Evolutionary conservation across 30 jellyfish, hydroid and myxozoan genomes (phyloP).

Genomic region (Pseudorhiza aurosa): DNA sequence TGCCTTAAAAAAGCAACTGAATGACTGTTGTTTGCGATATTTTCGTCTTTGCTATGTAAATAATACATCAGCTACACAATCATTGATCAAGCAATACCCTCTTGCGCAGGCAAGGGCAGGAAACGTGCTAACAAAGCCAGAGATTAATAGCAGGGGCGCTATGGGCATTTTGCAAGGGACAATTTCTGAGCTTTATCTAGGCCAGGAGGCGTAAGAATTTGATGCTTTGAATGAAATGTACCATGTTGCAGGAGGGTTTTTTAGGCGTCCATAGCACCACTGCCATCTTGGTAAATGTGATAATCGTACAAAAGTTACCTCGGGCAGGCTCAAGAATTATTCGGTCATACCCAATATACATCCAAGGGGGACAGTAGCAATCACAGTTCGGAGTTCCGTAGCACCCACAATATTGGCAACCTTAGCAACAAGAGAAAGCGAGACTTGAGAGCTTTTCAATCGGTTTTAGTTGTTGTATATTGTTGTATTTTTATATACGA

Average conservation of each 20-base stretch:
- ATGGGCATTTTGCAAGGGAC: neutral
- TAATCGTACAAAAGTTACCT: slow-evolving; percentile 65
- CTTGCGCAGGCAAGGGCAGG: neutral
- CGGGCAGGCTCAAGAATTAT: slow-evolving; percentile 79
- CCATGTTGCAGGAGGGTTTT: too few species aligned
- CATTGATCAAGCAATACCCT: too few species aligned
- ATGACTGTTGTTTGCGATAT: too few species aligned
- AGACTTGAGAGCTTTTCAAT: too few species aligned
- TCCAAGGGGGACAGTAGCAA: slow-evolving; percentile 96
- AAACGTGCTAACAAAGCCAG: neutral
- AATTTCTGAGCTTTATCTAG: neutral
- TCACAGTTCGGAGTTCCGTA: slow-evolving; percentile 75
- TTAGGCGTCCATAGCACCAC: neutral
- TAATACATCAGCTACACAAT: too few species aligned
- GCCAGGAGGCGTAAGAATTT: neutral
- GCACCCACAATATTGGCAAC: slow-evolving; percentile 79
- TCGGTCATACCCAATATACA: slow-evolving; percentile 83
- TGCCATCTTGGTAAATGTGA: neutral
- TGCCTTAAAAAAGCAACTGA: too few species aligned
- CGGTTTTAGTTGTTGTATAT: too few species aligned
- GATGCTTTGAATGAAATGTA: too few species aligned
- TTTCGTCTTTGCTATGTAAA: too few species aligned
- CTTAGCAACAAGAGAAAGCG: slow-evolving; percentile 28
- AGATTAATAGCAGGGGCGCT: slow-evolving; percentile 1
- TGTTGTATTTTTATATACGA: too few species aligned